phyloP scores from a whole-genome alignment of 2,888 invertebrate genomes.

The Rotaria socialis region DNA sequence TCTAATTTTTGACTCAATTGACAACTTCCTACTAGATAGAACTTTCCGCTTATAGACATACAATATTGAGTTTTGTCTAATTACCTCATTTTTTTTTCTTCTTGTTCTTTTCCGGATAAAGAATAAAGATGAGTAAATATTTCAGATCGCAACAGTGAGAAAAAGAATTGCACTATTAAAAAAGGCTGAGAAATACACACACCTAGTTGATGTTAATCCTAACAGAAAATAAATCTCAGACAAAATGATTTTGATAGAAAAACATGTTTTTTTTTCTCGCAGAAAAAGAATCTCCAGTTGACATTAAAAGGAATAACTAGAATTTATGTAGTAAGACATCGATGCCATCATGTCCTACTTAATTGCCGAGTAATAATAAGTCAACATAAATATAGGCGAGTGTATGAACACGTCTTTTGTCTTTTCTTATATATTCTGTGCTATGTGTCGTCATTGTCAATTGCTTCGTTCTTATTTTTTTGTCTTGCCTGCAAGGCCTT shows the following conservation, averaged over 20 bases:
- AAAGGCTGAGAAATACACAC: too few species aligned
- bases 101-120: conserved; percentile 1
- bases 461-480: not conserved
- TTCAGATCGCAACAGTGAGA: not conserved
- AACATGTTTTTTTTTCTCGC: not conserved
- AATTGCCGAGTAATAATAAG: not conserved
- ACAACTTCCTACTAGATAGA: not conserved
- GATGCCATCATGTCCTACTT: not conserved
- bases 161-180: not conserved
- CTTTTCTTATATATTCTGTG: not conserved
- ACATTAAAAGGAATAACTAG: not conserved
- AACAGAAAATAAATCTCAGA: not conserved
- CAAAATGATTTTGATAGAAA: not conserved
- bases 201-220: too few species aligned
- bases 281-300: not conserved
- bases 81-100: not conserved
- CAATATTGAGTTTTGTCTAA: conserved; percentile 12
- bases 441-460: not conserved
- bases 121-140: not conserved
- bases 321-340: not conserved
- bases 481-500: not conserved
- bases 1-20: too few species aligned
- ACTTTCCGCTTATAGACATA: not conserved
- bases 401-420: not conserved
- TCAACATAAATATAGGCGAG: not conserved